Conservation (phyloP, 1,140 invertebrate species). For the Calephelis virginiensis region DNA sequence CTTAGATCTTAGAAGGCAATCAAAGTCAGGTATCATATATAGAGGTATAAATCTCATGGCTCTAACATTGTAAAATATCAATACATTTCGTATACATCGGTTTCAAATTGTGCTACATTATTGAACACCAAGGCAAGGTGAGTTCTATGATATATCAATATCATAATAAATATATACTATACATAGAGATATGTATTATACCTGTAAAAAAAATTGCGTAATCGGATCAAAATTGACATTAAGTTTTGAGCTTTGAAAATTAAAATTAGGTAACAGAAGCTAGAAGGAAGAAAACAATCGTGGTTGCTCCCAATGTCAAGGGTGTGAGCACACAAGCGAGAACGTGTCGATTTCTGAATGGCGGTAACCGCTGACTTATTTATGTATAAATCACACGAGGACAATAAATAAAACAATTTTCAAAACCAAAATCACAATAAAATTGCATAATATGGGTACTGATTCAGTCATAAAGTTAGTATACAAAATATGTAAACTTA, state of each 20-base stretch:
- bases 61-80: conserved; percentile 77
- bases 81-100: conserved; percentile 76
- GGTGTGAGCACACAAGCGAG: conserved; percentile 17
- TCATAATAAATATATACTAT: conserved; percentile 50
- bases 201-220: conserved; percentile 69
- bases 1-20: conserved; percentile 55
- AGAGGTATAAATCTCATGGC: conserved; percentile 72
- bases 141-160: conserved; percentile 62
- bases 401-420: neutral
- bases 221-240: conserved; percentile 68
- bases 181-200: conserved; percentile 74
- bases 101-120: conserved; percentile 76
- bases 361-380: neutral
- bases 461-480: too few relatives aligned
- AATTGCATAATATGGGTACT: neutral
- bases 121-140: conserved; percentile 75
- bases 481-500: too few relatives aligned
- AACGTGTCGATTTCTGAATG: conserved; percentile 1
- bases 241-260: conserved; percentile 58
- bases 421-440: neutral
- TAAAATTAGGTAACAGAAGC: conserved; percentile 44
- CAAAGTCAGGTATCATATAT: conserved; percentile 67
- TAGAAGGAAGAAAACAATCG: conserved; percentile 33
- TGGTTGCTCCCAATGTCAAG: conserved; percentile 35
- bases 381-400: conserved; percentile 2